Evolutionary conservation across 1,140 invertebrate species (phyloP), one percentile per base, ranked within the genome.

Genomic region (Drosophila carrolli): DNA sequence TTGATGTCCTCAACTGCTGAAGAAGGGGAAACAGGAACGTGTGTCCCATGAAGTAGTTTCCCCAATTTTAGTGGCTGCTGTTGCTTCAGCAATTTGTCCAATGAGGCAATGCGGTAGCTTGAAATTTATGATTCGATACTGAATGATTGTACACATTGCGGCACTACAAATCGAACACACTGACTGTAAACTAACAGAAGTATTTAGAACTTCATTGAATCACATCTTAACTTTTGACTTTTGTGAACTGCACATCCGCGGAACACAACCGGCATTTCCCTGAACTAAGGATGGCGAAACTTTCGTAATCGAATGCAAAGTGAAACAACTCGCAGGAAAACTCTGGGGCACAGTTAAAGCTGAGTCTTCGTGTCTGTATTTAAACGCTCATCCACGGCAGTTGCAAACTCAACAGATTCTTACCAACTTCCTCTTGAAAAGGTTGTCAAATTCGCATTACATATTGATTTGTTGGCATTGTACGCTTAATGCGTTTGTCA

Each of bases 1-100:
- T 86, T 79, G 83, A 82, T 88, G 80, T 88, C 72, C 78, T 83
- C 83, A 86, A 82, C 83, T 86, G 75, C 73, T 54, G 55, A 32
- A 51, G 35, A 51, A 38, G 19, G 35, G 27, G 35, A 23, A n/a
- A 40, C n/a, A 40, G 13, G 13, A 46, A 46, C 57, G 63, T 55
- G 48, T 61, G 61, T 77, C 78, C 50, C 79, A 38, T 55, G 51
- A 55, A 41, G 56, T 75, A 63, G 63, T 63, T 66, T 47, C 27
- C n/a, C 37, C 35, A 58, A 46, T 60, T 77, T 63, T 55, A 43
- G 44, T 65, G 58, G 54, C 56, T 37, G 40, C 73, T 65, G 47
- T 48, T 66, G 40, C 68, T 78, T 38, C 66, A 79, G 67, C 83
- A 73, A 88, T 88, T 86, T 86, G 59, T 41, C 74, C 75, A 78